Base-by-base conservation (phyloP, 2,888 invertebrate genomes). In the Torymus texanus region DNA sequence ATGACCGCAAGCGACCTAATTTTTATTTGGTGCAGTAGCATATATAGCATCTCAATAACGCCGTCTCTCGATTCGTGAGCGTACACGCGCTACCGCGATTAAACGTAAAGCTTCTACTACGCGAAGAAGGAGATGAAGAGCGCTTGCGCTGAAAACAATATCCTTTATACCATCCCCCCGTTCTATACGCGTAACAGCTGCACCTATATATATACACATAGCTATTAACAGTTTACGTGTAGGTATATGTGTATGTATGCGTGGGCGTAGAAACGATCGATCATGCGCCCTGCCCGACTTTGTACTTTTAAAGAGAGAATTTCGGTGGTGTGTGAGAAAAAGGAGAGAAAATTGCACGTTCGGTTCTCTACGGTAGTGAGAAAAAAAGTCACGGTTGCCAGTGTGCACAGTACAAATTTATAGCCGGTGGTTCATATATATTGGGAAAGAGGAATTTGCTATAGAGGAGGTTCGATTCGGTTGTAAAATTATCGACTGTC, bases 301-400 rank as follows among this genome's bases (percentile, higher is more conserved):
- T 68, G 16, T 53, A 68, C 12, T 68, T 67, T 67, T 67, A 67
- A 16, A 67, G 14, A 51, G 67, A 29, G 3, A 67, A 67, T 67
- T 67, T 21, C 67, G 67, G 21, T n/a, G 29, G 63, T 29, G 5
- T 3, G 29, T 0, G 29, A 29, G 0, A 3, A 29, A 29, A 29
- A 29, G 29, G 29, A 29, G 29, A 2, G 4, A 29, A 29, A 29
- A 24, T 24, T 24, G 24, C 3, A 3, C 24, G 24, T 24, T 3
- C 3, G 3, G 3, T 29, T 29, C 29, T 29, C 29, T 29, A 29
- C 2, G 29, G 29, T 2, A 29, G n/a, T n/a, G n/a, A n/a, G n/a
- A n/a, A n/a, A n/a, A 29, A 29, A 29, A 29, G 29, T 5, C 29
- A 29, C 29, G 29, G 3, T 29, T 29, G 29, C n/a, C n/a, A n/a